A percentile compares a stretch with the other conserved stretches of the same genome.
These are phyloP conservation scores for Gambelia wislizenii DNA, from an alignment of 2,797 vertebrate genomes.

Conservation along the genomic window DNA sequence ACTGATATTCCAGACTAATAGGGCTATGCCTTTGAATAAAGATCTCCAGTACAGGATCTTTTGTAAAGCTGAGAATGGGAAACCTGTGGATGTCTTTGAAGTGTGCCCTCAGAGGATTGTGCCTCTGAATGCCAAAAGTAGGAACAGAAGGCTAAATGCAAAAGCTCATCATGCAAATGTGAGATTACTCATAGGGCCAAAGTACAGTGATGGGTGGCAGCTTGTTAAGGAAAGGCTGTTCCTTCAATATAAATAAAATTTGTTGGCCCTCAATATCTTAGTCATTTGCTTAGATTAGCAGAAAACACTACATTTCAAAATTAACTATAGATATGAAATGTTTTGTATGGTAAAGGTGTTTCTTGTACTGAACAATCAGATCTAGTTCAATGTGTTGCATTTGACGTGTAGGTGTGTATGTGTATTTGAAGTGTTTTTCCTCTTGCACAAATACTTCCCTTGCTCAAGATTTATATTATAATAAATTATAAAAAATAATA, in stretches of 20 bases:
- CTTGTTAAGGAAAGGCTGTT: conserved; percentile 1
- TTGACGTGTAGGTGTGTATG: neutral
- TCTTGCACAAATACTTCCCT: neutral
- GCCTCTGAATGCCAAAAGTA: neutral
- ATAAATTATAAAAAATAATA: neutral
- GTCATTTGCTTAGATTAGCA: neutral
- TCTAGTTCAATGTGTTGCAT: too few relatives aligned
- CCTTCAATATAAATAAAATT: neutral
- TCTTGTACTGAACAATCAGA: neutral
- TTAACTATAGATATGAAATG: neutral
- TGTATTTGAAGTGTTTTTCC: neutral
- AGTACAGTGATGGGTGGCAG: conserved; percentile 9
- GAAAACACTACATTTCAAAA: neutral
- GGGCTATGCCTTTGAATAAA: too few relatives aligned
- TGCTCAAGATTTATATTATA: neutral
- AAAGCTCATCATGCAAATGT: neutral
- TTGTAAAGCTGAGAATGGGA: neutral
- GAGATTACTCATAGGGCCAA: conserved; percentile 4
- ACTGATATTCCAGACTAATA: too few relatives aligned
- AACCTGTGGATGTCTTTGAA: neutral
- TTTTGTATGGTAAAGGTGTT: neutral
- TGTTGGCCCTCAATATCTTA: neutral
- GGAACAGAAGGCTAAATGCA: neutral
- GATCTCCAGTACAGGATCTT: neutral
- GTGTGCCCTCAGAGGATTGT: too few relatives aligned